A percentile compares a stretch with the other conserved stretches of the same genome.
These are phyloP conservation scores for Drymonia ruficornis DNA, from an alignment of 2,888 invertebrate genomes.

Conservation along the genomic window DNA sequence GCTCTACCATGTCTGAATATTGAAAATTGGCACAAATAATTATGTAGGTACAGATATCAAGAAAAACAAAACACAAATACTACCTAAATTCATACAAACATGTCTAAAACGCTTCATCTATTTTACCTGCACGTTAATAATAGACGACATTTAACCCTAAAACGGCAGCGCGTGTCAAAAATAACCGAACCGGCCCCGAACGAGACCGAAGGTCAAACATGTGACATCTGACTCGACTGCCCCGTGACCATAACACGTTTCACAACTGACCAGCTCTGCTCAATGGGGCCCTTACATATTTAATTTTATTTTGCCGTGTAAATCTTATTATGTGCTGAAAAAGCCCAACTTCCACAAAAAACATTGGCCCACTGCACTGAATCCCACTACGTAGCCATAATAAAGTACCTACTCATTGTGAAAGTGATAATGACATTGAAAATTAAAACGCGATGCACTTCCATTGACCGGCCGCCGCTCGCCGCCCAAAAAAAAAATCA, in stretches of 20 bases:
- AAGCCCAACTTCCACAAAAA: conserved; percentile 21
- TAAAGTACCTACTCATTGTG: conserved; percentile 68
- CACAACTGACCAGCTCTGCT: conserved; percentile 33
- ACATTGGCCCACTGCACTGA: conserved; percentile 28
- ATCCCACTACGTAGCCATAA: conserved; percentile 27
- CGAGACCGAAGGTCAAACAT: conserved; percentile 37
- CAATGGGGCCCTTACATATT: conserved; percentile 9
- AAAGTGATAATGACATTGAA: conserved; percentile 84
- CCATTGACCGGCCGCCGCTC: conserved; percentile 76
- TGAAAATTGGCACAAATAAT: too few relatives aligned
- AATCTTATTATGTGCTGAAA: too few relatives aligned
- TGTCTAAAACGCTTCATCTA: too few relatives aligned
- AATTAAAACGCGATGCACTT: conserved; percentile 79
- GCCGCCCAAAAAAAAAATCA: conserved; percentile 73
- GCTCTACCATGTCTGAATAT: too few relatives aligned
- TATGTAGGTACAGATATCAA: too few relatives aligned
- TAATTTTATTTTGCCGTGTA: too few relatives aligned
- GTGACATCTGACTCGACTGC: conserved; percentile 38
- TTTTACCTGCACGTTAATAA: neutral
- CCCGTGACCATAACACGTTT: conserved; percentile 29
- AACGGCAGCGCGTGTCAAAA: conserved; percentile 47
- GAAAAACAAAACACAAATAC: too few relatives aligned
- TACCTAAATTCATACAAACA: too few relatives aligned
- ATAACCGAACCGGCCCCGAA: conserved; percentile 42
- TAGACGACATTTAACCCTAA: conserved; percentile 31